A percentile compares a stretch with the other conserved stretches of the same genome.
These are phyloP conservation scores for Stenchaetothrips biformis DNA, from an alignment of 2,888 invertebrate species.

Conservation along the genomic window DNA sequence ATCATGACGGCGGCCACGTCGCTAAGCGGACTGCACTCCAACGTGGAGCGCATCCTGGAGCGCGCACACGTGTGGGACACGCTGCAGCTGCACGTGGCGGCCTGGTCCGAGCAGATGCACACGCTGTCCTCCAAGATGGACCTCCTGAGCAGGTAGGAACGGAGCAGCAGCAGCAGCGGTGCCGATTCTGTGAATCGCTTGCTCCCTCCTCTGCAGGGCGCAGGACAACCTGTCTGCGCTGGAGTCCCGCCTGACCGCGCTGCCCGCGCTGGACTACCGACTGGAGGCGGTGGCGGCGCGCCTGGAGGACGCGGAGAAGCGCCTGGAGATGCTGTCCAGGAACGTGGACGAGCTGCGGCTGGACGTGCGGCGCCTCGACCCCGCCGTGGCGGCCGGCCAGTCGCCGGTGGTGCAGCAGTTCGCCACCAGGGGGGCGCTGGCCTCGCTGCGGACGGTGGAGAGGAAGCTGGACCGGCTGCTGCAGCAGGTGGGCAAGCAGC, in stretches of 20 bases:
- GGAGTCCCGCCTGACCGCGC: slow-evolving; percentile 43
- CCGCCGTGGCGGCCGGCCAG: slow-evolving; percentile 13
- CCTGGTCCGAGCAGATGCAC: slow-evolving; percentile 53
- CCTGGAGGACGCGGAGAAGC: slow-evolving; percentile 34
- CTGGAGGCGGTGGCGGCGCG: slow-evolving; percentile 34
- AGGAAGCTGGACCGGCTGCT: slow-evolving; percentile 43
- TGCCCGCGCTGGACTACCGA: slow-evolving; percentile 39
- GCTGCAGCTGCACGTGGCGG: slow-evolving; percentile 51
- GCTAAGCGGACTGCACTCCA: slow-evolving; percentile 48
- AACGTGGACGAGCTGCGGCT: slow-evolving; percentile 31
- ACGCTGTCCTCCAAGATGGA: slow-evolving; percentile 51
- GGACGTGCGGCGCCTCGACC: slow-evolving; percentile 21
- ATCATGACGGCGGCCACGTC: slow-evolving; percentile 45
- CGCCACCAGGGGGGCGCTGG: slow-evolving; percentile 46
- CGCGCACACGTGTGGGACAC: slow-evolving; percentile 53
- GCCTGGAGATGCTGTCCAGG: slow-evolving; percentile 32
- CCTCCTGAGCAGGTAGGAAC: slow-evolving; percentile 47
- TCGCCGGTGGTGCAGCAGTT: slow-evolving; percentile 45
- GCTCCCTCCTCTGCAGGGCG: slow-evolving; percentile 41
- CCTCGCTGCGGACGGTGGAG: slow-evolving; percentile 45
- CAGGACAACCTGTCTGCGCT: slow-evolving; percentile 45
- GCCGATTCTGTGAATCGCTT: background rate
- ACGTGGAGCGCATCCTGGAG: slow-evolving; percentile 49
- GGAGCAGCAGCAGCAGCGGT: too few relatives aligned
- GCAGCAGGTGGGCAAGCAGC: slow-evolving; percentile 14